Base-by-base conservation (phyloP, 2,113 vertebrate genomes). In the Chitala chitala region DNA sequence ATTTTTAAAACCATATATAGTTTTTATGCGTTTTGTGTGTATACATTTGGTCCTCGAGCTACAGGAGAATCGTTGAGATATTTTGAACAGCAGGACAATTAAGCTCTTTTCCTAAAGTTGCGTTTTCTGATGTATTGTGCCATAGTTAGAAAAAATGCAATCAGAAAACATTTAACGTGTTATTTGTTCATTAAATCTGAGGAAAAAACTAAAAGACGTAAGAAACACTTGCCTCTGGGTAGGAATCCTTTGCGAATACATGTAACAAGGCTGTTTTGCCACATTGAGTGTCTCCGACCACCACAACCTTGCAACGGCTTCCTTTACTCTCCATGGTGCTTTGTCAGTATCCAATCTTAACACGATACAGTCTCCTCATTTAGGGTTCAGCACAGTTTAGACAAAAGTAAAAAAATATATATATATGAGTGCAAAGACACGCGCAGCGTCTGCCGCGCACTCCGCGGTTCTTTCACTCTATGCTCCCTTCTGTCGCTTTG, bases 211-310 rank as follows among this genome's bases (percentile, higher is more conserved):
- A 26, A 26, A 15, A 46, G 38, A 66, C 40, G 26, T 3, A 44
- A 13, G n/a, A 46, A 20, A 71, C 31, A 69, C 84, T 75, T 81
- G 96, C 95, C 93, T 94, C 93, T 40, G 94, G 94, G 79, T 93
- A 98, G 72, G 92, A 91, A 81, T 96, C 94, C 91, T 98, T 98
- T 79, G 95, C 94, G 83, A 96, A 96, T 79, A 98, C 95, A 81
- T 96, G 95, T 63, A 98, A 90, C 78, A 98, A 88, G 79, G 95
- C 93, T 5, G 94, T 98, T 87, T 98, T 98, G 54, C 95, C 95
- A 90, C 94, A 95, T 84, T 94, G 90, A 38, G 91, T 88, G 77
- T 96, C 95, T n/a, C 95, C 95, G 31, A 97, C 94, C 83, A 95
- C 94, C 83, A 96, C 95, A 71, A 97, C 92, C 85, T 97, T 97